Percentiles rank a stretch among this genome's conserved stretches.
Conservation (phyloP, 2,888 invertebrate species). For the Amphipoea lucens region DNA sequence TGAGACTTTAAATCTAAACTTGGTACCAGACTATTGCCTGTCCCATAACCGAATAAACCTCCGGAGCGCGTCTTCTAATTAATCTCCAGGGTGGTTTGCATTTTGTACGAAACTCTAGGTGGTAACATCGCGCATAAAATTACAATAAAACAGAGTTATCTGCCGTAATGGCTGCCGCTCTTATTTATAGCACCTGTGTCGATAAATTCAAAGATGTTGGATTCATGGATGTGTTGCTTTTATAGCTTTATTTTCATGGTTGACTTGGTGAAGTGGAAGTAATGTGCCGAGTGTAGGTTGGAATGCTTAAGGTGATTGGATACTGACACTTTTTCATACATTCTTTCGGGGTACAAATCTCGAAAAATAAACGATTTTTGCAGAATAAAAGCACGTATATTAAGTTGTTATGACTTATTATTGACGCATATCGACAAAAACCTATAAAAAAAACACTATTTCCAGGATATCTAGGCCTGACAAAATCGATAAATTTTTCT, state of each 20-base stretch:
- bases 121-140: constrained; percentile 83
- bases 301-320: too few relatives aligned
- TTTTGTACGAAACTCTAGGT: constrained; percentile 66
- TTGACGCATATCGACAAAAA: too few relatives aligned
- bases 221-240: constrained; percentile 64
- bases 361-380: too few relatives aligned
- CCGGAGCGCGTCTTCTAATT: constrained; percentile 61
- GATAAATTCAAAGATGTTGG: constrained; percentile 68
- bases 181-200: constrained; percentile 80
- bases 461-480: too few relatives aligned
- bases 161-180: constrained; percentile 76
- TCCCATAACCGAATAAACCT: constrained; percentile 58
- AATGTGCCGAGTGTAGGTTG: constrained; percentile 22
- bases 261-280: constrained; percentile 52
- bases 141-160: constrained; percentile 86
- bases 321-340: too few relatives aligned
- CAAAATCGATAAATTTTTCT: too few relatives aligned
- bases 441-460: too few relatives aligned
- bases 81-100: constrained; percentile 67
- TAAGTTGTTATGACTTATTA: too few relatives aligned
- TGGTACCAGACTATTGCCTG: constrained; percentile 34
- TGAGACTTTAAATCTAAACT: constrained; percentile 28
- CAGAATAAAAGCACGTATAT: too few relatives aligned
- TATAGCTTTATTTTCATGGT: constrained; percentile 59
- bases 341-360: too few relatives aligned